phyloP scores from a whole-genome alignment of 2,888 invertebrate genomes.

The Trichogramma dendrolimi region DNA sequence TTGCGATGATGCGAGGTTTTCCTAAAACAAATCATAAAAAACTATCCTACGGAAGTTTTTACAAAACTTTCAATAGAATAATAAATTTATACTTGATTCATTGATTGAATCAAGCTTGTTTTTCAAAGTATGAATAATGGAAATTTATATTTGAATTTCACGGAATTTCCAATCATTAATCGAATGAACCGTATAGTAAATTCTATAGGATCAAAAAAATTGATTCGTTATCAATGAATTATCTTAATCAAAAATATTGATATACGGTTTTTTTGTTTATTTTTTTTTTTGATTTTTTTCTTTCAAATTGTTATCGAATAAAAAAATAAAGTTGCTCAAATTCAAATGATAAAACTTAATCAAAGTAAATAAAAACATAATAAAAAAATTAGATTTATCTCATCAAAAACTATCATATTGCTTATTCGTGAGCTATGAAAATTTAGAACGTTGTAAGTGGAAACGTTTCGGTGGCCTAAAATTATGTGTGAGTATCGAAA shows the following conservation, averaged over 20 bases:
- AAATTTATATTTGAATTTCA: conserved; percentile 25
- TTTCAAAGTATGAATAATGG: too few species aligned
- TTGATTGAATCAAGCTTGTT: too few species aligned
- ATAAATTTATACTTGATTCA: too few species aligned
- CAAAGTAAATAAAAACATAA: conserved; percentile 12
- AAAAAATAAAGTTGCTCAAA: conserved; percentile 27
- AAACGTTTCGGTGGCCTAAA: conserved; percentile 6
- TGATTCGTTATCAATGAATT: background rate
- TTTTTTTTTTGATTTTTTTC: conserved; percentile 28
- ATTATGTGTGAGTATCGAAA: conserved; percentile 7
- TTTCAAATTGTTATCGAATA: conserved; percentile 28
- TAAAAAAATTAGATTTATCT: conserved; percentile 18
- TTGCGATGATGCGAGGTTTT: background rate
- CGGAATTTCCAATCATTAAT: conserved; percentile 10
- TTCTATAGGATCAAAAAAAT: background rate
- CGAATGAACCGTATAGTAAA: conserved; percentile 9
- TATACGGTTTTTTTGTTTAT: conserved; percentile 18
- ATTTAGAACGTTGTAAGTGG: conserved; percentile 10
- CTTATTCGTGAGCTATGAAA: conserved; percentile 4
- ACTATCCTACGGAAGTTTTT: conserved; percentile 21
- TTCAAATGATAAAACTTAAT: conserved; percentile 17
- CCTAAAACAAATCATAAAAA: conserved; percentile 19
- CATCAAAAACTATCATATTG: conserved; percentile 20
- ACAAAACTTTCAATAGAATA: too few species aligned
- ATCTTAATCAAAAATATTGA: background rate